Conservation (phyloP, 2,113 vertebrate species). For the Willisornis vidua region DNA sequence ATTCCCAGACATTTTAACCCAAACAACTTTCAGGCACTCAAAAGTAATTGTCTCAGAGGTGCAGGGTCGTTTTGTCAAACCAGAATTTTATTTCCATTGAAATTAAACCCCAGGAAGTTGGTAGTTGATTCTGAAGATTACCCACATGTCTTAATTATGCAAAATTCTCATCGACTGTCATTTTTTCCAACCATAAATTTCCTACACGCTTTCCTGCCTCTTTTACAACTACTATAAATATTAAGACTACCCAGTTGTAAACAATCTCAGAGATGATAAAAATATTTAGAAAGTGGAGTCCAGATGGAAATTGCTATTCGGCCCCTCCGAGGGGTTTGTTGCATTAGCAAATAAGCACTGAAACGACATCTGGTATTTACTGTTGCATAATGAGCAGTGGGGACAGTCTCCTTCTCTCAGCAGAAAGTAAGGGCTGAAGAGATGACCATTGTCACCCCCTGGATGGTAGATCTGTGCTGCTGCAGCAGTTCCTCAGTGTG, state of each 20-base stretch:
- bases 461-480: background rate
- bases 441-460: background rate
- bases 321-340: conserved; percentile 28
- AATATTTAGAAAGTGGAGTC: conserved; percentile 64
- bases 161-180: conserved; percentile 30
- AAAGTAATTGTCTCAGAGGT: background rate
- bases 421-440: background rate
- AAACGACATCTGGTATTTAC: conserved; percentile 35
- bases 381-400: background rate
- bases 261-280: conserved; percentile 38
- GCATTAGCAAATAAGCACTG: conserved; percentile 48
- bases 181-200: conserved; percentile 47
- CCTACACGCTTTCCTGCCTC: conserved; percentile 32
- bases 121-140: background rate
- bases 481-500: background rate
- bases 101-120: background rate
- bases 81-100: background rate
- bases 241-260: conserved; percentile 61
- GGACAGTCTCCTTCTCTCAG: background rate
- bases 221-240: conserved; percentile 56
- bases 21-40: background rate
- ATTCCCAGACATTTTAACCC: background rate
- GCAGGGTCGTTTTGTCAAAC: background rate
- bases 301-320: conserved; percentile 38
- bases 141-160: conserved; percentile 24